phyloP scores from a whole-genome alignment of 2,888 invertebrate species.

The Harpagoxenus sublaevis region DNA sequence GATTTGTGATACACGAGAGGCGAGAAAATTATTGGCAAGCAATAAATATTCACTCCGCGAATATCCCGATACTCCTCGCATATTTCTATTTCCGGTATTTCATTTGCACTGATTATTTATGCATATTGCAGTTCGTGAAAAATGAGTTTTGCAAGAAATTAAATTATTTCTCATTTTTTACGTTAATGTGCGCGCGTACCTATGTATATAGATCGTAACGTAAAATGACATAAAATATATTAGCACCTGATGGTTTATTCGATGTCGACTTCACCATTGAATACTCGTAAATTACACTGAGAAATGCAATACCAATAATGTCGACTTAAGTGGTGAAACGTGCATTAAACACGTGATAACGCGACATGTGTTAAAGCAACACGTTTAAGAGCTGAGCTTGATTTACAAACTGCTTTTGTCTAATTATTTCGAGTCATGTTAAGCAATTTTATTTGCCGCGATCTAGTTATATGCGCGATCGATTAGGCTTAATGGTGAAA shows the following conservation, averaged over 20 bases:
- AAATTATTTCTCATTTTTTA: background rate
- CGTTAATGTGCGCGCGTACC: background rate
- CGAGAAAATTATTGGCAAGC: constrained; percentile 37
- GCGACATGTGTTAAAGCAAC: background rate
- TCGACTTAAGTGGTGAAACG: constrained; percentile 7
- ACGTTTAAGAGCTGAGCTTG: constrained; percentile 15
- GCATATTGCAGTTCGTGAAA: background rate
- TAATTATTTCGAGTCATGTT: constrained; percentile 21
- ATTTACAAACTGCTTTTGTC: constrained; percentile 34
- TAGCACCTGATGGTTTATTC: constrained; percentile 9
- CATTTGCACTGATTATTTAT: background rate
- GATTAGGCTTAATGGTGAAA: constrained; percentile 34
- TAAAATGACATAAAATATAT: background rate
- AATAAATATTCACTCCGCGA: background rate
- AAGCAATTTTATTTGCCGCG: constrained; percentile 10
- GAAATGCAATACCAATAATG: constrained; percentile 28
- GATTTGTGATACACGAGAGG: constrained; percentile 55
- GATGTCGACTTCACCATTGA: background rate
- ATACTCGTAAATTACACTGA: constrained; percentile 32
- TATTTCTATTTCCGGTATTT: background rate
- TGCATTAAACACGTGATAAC: constrained; percentile 23
- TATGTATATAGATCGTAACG: background rate
- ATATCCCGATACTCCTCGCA: background rate
- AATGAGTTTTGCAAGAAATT: background rate
- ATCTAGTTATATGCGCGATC: constrained; percentile 22